These are phyloP conservation scores for Peromyscus eremicus DNA, from an alignment of 2,797 vertebrate genomes.

Conservation along the genomic window DNA sequence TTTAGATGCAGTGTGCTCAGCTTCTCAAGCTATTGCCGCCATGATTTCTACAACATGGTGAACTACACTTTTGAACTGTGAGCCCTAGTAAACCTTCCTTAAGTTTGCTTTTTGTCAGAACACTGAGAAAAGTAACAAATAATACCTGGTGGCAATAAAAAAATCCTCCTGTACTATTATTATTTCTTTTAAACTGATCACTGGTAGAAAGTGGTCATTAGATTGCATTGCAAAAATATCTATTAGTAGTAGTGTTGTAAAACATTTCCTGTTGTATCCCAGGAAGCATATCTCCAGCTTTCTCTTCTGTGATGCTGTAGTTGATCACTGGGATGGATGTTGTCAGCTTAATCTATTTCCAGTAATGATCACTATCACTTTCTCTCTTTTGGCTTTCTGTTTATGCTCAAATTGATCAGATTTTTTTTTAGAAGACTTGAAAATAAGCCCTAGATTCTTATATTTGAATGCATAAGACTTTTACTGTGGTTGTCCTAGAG, in stretches of 20 bases:
- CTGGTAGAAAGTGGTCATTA: constrained; percentile 18
- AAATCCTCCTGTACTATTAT: background rate
- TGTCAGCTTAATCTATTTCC: background rate
- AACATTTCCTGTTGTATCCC: constrained; percentile 8
- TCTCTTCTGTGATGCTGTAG: constrained; percentile 18
- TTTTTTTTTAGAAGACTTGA: constrained; percentile 10
- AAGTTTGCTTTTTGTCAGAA: background rate
- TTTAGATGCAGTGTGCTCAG: background rate
- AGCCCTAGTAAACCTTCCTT: background rate
- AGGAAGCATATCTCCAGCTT: background rate
- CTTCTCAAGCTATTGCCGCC: background rate
- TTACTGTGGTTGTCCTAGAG: constrained; percentile 3
- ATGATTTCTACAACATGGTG: background rate
- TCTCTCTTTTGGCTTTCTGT: constrained; percentile 51
- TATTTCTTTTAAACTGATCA: background rate
- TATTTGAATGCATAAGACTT: background rate
- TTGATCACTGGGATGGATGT: background rate
- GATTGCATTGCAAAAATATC: background rate
- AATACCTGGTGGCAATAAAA: background rate
- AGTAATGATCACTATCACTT: background rate
- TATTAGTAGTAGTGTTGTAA: background rate
- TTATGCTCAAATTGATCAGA: constrained; percentile 39
- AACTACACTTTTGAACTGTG: background rate
- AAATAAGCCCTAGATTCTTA: constrained; percentile 25
- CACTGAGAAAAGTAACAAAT: background rate